Conservation (phyloP, 2,888 invertebrate species). For the Acholoe squamosa region DNA sequence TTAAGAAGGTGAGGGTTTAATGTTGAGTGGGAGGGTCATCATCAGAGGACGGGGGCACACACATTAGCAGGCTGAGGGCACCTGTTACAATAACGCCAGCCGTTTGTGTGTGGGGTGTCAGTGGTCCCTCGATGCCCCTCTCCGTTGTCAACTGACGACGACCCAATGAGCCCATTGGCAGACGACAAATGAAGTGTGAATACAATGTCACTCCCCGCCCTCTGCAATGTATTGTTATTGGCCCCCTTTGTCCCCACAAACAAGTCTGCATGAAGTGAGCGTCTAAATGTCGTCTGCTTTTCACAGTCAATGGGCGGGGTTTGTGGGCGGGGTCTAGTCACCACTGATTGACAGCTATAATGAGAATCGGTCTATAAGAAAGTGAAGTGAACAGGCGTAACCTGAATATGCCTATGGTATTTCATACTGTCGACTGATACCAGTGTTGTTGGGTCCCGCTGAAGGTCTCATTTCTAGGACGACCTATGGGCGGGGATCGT, state of each 20-base stretch:
- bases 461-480: too few relatives aligned
- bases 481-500: too few relatives aligned
- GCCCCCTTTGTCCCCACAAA: conserved; percentile 4
- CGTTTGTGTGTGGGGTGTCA: conserved; percentile 10
- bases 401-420: conserved; percentile 13
- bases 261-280: not conserved
- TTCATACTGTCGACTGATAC: not conserved
- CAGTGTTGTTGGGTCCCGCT: not conserved
- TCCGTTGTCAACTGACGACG: not conserved
- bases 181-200: conserved; percentile 26
- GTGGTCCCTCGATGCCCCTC: not conserved
- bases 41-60: not conserved
- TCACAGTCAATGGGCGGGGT: not conserved
- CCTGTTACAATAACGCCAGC: not conserved
- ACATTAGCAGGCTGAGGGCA: not conserved
- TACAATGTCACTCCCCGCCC: conserved; percentile 22
- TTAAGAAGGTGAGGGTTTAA: too few relatives aligned
- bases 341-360: not conserved
- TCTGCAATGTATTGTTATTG: not conserved
- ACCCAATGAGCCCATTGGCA: not conserved
- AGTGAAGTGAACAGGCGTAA: not conserved
- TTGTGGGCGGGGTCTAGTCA: conserved; percentile 7
- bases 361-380: conserved; percentile 11
- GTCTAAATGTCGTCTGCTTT: not conserved
- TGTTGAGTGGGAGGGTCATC: too few relatives aligned